phyloP scores from a whole-genome alignment of 2,888 invertebrate genomes.

The Pandemis corylana region DNA sequence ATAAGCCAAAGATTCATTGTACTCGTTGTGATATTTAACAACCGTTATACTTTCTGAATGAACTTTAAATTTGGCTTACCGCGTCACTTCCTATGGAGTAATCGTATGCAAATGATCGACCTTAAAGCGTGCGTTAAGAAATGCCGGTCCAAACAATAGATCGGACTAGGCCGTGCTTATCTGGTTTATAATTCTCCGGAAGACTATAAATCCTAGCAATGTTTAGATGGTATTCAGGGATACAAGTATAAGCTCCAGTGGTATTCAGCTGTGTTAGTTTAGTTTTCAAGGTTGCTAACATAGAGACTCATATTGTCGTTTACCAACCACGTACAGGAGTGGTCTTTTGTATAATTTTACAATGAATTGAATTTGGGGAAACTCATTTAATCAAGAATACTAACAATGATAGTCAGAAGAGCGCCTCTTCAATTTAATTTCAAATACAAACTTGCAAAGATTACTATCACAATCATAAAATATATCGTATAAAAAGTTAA shows the following conservation, averaged over 20 bases:
- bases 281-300: background rate
- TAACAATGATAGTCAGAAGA: background rate
- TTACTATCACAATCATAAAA: background rate
- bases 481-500: background rate
- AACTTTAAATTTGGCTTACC: conserved; percentile 12
- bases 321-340: background rate
- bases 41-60: conserved; percentile 1
- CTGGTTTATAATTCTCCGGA: background rate
- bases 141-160: conserved; percentile 12
- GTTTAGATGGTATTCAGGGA: background rate
- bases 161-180: conserved; percentile 11
- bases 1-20: no score
- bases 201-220: background rate
- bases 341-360: conserved; percentile 5
- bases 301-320: conserved; percentile 3
- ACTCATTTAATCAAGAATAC: background rate
- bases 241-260: background rate
- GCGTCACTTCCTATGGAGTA: conserved; percentile 34
- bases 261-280: background rate
- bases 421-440: conserved; percentile 15
- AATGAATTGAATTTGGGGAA: background rate
- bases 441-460: background rate
- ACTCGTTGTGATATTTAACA: background rate
- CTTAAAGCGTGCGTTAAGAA: conserved; percentile 14
- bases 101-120: conserved; percentile 28